Percentiles rank a stretch among this genome's conserved stretches.
phyloP scores from a whole-genome alignment of 2,113 vertebrate genomes.

The Malurus cyaneus region DNA sequence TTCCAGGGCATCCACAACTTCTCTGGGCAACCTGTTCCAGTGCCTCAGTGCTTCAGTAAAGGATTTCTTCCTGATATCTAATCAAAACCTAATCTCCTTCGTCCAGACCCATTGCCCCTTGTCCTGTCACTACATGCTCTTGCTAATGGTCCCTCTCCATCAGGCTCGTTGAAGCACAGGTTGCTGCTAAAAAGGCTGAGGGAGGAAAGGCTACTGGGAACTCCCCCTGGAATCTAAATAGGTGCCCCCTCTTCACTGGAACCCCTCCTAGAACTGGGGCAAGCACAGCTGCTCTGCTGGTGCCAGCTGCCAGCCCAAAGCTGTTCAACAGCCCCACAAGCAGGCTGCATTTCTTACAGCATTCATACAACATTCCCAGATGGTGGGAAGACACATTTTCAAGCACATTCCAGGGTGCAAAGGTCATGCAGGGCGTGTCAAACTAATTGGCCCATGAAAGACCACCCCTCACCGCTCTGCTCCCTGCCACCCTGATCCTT shows the following conservation, averaged over 20 bases:
- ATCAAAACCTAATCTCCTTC: not conserved
- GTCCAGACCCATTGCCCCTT: not conserved
- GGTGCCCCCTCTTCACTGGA: not conserved
- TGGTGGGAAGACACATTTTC: not conserved
- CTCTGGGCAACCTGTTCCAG: not conserved
- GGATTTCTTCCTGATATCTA: not conserved
- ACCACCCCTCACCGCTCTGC: not conserved
- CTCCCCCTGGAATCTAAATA: not conserved
- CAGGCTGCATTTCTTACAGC: not conserved
- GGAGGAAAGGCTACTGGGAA: not conserved
- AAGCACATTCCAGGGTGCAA: not conserved
- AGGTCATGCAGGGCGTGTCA: not conserved
- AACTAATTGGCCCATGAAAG: not conserved
- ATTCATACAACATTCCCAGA: not conserved
- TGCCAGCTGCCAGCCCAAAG: not conserved
- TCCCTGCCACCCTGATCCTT: not conserved
- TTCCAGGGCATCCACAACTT: not conserved
- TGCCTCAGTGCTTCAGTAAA: not conserved
- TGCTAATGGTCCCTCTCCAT: not conserved
- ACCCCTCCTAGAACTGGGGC: not conserved
- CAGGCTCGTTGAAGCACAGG: rapidly evolving
- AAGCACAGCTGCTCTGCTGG: not conserved
- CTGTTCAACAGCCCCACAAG: not conserved
- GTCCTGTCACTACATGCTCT: not conserved
- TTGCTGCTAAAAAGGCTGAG: not conserved